Base-by-base conservation (phyloP, 2,888 invertebrate genomes). In the Leptothorax acervorum region DNA sequence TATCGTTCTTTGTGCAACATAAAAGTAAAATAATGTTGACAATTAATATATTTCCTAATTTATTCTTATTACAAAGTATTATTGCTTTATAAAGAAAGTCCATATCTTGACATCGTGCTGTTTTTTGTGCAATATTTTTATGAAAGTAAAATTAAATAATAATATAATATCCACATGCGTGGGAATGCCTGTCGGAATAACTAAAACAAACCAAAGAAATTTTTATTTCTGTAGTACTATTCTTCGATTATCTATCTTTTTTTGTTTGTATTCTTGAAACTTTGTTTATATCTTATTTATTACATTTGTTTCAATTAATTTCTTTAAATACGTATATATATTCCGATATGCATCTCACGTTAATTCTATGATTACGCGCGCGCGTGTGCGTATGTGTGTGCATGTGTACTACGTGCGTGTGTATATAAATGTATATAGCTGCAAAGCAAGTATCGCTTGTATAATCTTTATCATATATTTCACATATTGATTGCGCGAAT, bases 41-140 rank as follows among this genome's bases (percentile, higher is more conserved):
- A 66, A 35, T 73, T 42, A 42, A 71, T 23, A 23, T 23, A 23
- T 12, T 71, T 71, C 31, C 48, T 79, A 79, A 79, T 60, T 79
- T 79, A 73, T 82, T 66, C 15, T 53, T 51, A 71, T 82, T 85
- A 73, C 39, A 74, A 82, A 71, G 12, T 62, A 51, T 73, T 62
- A 35, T 28, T 45, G 11, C 35, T 82, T 53, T 62, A 45, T 15
- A 60, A 83, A 51, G 60, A 83, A 66, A 23, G n/a, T 75, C 23
- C 65, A 82, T 65, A 53, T 60, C 63, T 45, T 11, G 28, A 42
- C 45, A 82, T 53, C 4, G 15, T 15, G 9, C 18, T 71, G 23
- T 39, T 71, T 71, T 60, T 66, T 60, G 75, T 53, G 63, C 63
- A 75, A 35, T 76, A 53, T 82, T 75, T 82, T 53, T 63, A 28